Evolutionary conservation across 2,888 invertebrate species (phyloP).

Genomic region (Drosophila algonquin): DNA sequence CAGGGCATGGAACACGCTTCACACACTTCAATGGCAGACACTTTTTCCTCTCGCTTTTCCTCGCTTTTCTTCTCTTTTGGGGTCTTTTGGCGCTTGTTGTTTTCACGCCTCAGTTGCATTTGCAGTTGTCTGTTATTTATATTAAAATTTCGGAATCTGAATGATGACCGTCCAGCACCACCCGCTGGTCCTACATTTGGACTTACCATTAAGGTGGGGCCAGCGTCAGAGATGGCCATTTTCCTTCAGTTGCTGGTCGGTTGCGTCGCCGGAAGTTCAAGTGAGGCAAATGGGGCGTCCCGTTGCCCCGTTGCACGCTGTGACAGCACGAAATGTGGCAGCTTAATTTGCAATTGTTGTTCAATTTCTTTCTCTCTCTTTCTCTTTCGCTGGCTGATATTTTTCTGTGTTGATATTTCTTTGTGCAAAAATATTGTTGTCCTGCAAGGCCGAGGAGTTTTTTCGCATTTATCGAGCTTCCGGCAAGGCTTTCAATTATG

Average conservation of each 20-base stretch:
- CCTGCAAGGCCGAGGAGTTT: neutral
- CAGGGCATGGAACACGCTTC: constrained; percentile 7
- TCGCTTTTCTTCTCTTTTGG: constrained; percentile 11
- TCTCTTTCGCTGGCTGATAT: constrained; percentile 20
- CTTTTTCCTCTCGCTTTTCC: constrained; percentile 8
- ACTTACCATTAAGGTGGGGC: constrained; percentile 49
- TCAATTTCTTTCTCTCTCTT: constrained; percentile 13
- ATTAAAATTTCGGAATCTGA: constrained; percentile 39
- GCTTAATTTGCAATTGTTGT: constrained; percentile 47
- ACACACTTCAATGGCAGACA: constrained; percentile 17
- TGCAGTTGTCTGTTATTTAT: constrained; percentile 44
- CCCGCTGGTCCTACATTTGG: neutral
- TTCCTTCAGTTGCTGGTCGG: constrained; percentile 17
- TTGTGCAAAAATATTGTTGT: neutral
- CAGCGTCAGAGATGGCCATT: constrained; percentile 41
- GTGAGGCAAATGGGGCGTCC: constrained; percentile 51
- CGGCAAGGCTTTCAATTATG: neutral
- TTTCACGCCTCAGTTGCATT: constrained; percentile 55
- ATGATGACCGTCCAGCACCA: constrained; percentile 34
- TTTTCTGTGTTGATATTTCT: constrained; percentile 8
- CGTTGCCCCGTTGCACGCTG: constrained; percentile 30
- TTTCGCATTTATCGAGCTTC: too few relatives aligned
- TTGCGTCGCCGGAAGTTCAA: constrained; percentile 50
- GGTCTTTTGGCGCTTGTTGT: constrained; percentile 45
- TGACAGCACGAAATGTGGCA: constrained; percentile 30